phyloP scores from a whole-genome alignment of 2,797 vertebrate genomes.

The Ibycter americanus region DNA sequence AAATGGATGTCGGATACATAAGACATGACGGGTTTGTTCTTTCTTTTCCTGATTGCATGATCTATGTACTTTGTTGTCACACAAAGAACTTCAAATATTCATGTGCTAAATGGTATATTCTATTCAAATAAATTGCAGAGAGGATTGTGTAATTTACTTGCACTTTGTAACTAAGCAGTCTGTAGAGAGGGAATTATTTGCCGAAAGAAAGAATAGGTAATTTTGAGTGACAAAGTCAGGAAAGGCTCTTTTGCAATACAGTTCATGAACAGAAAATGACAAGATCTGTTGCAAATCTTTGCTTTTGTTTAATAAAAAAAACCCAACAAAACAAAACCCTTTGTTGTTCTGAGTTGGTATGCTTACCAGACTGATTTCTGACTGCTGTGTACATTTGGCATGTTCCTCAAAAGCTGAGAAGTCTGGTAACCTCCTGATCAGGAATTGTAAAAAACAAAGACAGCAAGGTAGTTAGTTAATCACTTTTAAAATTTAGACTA shows the following conservation, averaged over 20 bases:
- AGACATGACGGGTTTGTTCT: neutral
- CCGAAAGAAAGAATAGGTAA: neutral
- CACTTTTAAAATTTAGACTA: neutral
- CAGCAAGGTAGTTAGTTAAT: neutral
- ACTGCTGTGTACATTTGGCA: neutral
- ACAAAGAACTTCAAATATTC: neutral
- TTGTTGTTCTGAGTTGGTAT: neutral
- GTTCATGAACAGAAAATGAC: neutral
- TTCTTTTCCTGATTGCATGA: neutral
- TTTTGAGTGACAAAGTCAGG: neutral
- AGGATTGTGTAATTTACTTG: neutral
- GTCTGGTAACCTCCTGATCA: neutral
- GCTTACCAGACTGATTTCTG: neutral
- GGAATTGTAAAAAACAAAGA: neutral
- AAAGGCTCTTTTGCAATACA: neutral
- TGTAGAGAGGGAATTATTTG: neutral
- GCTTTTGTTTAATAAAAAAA: neutral
- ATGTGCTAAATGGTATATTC: neutral
- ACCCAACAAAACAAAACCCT: fast-evolving
- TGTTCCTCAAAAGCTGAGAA: neutral
- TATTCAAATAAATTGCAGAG: neutral
- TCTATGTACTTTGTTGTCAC: neutral
- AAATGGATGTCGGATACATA: neutral
- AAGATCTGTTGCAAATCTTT: neutral
- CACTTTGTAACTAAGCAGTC: constrained; percentile 8